Evolutionary conservation across 2,888 invertebrate species (phyloP).

Genomic region (Tetramorium bicarinatum): DNA sequence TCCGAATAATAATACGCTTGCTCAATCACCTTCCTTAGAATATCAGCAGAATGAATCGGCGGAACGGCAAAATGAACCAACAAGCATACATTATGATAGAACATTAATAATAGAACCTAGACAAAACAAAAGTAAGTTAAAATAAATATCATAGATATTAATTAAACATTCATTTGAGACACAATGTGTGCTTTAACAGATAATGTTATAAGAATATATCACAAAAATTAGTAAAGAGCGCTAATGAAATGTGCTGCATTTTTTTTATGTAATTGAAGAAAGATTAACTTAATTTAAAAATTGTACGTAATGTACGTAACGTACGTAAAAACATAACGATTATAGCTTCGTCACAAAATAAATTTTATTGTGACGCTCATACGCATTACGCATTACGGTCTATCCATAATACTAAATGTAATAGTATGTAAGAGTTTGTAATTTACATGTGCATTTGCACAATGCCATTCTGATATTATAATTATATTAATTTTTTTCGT

Average conservation of each 20-base stretch:
- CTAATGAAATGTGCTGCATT: neutral
- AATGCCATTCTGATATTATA: neutral
- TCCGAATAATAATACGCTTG: neutral
- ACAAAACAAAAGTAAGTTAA: constrained; percentile 18
- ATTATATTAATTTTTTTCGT: neutral
- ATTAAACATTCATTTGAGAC: neutral
- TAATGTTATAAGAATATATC: neutral
- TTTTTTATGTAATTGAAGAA: neutral
- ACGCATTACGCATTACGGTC: neutral
- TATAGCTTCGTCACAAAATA: neutral
- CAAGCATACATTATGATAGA: neutral
- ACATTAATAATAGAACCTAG: neutral
- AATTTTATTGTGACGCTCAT: neutral
- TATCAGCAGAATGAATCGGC: neutral
- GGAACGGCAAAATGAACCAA: neutral
- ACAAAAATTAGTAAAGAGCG: neutral
- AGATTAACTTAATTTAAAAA: neutral
- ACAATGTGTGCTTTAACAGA: neutral
- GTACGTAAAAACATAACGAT: neutral
- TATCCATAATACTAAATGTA: neutral
- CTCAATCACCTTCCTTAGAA: neutral
- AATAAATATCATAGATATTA: neutral
- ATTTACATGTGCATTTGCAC: neutral
- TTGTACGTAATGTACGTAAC: neutral
- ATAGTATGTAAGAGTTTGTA: neutral